Conservation (phyloP, 2,113 vertebrate species). For the Pedionomus torquatus region DNA sequence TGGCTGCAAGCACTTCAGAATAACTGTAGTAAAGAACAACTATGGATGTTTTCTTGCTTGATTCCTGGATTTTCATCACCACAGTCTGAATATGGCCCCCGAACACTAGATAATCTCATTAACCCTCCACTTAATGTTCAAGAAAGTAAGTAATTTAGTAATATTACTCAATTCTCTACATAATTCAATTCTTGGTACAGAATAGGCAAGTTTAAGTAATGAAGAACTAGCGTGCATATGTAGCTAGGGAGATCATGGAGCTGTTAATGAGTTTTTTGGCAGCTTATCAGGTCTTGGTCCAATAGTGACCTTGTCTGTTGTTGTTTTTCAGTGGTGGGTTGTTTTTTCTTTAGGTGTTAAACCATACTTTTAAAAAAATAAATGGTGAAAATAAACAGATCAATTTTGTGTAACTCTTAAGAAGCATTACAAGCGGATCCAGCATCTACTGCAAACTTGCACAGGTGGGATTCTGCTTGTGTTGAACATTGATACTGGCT, state of each 20-base stretch:
- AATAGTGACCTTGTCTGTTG: not conserved
- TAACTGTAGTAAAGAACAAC: slow-evolving; percentile 92
- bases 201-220: not conserved
- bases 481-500: not conserved
- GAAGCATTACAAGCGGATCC: not conserved
- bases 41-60: slow-evolving; percentile 97
- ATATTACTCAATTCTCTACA: not conserved
- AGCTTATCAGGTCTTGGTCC: not conserved
- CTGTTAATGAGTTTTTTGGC: not conserved
- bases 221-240: not conserved
- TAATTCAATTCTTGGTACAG: not conserved
- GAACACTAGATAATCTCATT: slow-evolving; percentile 94
- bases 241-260: not conserved
- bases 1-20: slow-evolving; percentile 98
- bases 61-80: slow-evolving; percentile 96
- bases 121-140: slow-evolving; percentile 90
- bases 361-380: no score
- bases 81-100: slow-evolving; percentile 86
- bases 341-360: no score
- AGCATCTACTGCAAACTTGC: not conserved
- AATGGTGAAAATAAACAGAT: not conserved
- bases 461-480: not conserved
- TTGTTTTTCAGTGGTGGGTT: not conserved
- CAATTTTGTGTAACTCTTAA: not conserved
- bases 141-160: slow-evolving; percentile 85